Base-by-base conservation (phyloP, 2,797 vertebrate genomes). In the Salmo trutta region DNA sequence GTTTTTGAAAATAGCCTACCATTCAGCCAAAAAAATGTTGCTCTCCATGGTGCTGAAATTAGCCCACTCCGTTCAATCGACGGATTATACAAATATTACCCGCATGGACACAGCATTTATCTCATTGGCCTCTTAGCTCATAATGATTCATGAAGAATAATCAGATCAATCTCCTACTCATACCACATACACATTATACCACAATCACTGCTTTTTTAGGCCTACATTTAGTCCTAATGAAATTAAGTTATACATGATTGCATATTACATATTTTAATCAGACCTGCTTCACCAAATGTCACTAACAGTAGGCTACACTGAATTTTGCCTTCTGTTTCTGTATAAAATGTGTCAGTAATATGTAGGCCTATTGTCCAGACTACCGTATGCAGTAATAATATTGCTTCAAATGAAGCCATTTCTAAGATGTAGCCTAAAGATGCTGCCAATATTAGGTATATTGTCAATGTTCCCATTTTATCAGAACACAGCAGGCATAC, bases 31-130 rank as follows among this genome's bases (percentile, higher is more conserved):
- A 17, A 4, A 19, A 2, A 2, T 69, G 87, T 83, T 84, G 86
- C 93, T 94, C 86, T 94, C 93, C 93, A 77, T 91, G 93, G 93
- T 94, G 75, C 93, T 94, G 93, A 93, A 93, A 87, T 5, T 3
- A 12, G 56, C 56, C 8, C 7, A 21, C 3, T 24, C 4, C 3
- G n/a, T 62, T 62, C 19, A 62, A 21, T 7, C 41, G 8, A 41
- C 41, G 8, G 41, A 2, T 41, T 41, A 41, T 41, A 47, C 41
- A 47, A 47, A 12, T 47, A 47, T 47, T 47, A 47, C 8, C 8
- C 41, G 8, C 41, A 47, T 7, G 41, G 41, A 10, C 8, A 47
- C 41, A 12, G 0, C 10, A 10, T 7, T 10, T 47, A 47, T 10
- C 41, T 47, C 41, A 47, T 2, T 47, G 41, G 8, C 41, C 8